These are phyloP conservation scores for Chloroclysta siterata DNA, from an alignment of 2,888 invertebrate species.

Conservation along the genomic window DNA sequence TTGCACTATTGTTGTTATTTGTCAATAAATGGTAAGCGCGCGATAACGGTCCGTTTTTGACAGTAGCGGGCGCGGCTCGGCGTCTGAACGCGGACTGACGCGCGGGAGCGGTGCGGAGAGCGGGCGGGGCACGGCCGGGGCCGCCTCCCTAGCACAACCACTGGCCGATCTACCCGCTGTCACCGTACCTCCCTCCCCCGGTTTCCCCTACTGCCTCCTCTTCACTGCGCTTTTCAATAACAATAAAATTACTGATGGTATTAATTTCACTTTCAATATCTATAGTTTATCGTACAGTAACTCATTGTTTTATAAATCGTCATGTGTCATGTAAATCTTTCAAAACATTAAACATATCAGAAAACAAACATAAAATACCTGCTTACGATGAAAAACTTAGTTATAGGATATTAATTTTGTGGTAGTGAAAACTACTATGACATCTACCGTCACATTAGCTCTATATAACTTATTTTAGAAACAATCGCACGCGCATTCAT, in stretches of 20 bases:
- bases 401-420: no score
- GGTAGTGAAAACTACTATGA: no score
- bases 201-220: slow-evolving; percentile 48
- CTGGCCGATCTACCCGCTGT: slow-evolving; percentile 75
- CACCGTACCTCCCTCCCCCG: slow-evolving; percentile 60
- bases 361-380: no score
- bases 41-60: slow-evolving; percentile 42
- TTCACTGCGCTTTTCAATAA: slow-evolving; percentile 68
- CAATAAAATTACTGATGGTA: slow-evolving; percentile 61
- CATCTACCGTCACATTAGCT: no score
- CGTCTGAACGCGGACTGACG: slow-evolving; percentile 78
- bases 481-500: slow-evolving; percentile 64
- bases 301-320: slow-evolving; percentile 4
- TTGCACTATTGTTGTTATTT: slow-evolving; percentile 41
- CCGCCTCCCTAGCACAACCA: slow-evolving; percentile 66
- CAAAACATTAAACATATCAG: no score
- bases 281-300: slow-evolving; percentile 12
- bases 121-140: slow-evolving; percentile 61
- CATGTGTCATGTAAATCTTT: not conserved
- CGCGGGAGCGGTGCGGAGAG: slow-evolving; percentile 60
- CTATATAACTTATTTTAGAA: not conserved
- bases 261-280: slow-evolving; percentile 54
- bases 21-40: slow-evolving; percentile 50
- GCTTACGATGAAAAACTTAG: no score
- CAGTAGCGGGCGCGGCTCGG: slow-evolving; percentile 60